These are phyloP conservation scores for Pavo muticus DNA, from an alignment of 2,113 vertebrate genomes.

Conservation along the genomic window DNA sequence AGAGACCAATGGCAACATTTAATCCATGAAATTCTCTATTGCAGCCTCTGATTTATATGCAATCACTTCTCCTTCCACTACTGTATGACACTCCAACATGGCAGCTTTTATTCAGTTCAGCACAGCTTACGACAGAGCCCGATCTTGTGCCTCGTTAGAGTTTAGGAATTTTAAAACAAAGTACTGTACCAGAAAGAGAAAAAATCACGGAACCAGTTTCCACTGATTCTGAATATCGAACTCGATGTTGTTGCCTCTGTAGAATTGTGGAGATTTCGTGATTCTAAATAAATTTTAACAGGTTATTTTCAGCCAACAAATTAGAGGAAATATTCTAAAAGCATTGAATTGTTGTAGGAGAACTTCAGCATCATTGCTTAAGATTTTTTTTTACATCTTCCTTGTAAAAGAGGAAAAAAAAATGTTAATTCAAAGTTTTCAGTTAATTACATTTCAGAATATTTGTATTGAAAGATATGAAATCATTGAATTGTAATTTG, in stretches of 20 bases:
- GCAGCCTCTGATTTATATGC: background rate
- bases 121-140: background rate
- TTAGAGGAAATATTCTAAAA: background rate
- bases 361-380: background rate
- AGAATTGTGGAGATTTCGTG: conserved; percentile 79
- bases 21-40: background rate
- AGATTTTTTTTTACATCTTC: background rate
- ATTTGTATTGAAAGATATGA: background rate
- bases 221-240: conserved; percentile 88
- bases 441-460: background rate
- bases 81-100: background rate
- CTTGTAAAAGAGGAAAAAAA: background rate
- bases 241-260: conserved; percentile 81
- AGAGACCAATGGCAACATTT: background rate
- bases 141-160: background rate
- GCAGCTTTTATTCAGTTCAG: background rate
- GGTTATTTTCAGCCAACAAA: conserved; percentile 4
- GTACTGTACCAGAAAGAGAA: conserved; percentile 86
- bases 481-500: background rate
- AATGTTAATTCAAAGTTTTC: background rate
- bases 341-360: background rate
- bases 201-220: conserved; percentile 87
- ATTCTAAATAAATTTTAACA: conserved; percentile 79
- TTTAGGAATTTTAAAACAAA: background rate
- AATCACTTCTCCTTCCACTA: background rate